Base-by-base conservation (phyloP, 92 coral and sea anemone species). In the Nematostella vectensis region DNA sequence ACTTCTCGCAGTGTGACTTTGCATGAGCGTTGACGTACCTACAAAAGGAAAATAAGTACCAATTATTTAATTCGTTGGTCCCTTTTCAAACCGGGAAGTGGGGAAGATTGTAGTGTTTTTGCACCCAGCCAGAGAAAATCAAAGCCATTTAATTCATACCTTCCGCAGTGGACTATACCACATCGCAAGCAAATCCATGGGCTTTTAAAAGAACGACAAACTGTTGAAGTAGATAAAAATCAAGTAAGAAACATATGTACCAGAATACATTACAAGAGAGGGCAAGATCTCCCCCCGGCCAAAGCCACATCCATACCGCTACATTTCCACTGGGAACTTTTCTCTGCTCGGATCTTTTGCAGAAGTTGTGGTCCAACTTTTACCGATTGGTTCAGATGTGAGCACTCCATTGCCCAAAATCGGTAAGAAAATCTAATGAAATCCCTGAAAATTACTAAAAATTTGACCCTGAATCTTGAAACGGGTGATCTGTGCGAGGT, bases 341-440 rank as follows among this genome's bases (percentile, higher is more conserved):
- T 74, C 50, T 93, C 88, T 13, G 74, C 78, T 18, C 82, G 80
- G 2, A 93, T 67, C 81, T 74, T 82, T 44, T 79, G 82, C n/a
- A 93, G 54, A 29, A 93, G 81, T 60, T 76, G 82, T 48, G 89
- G 77, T 25, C 89, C 73, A 47, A 86, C 58, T 65, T 82, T 76
- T 2, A 93, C 99, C 27, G 93, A 83, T 63, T 93, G 80, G 18
- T 78, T 79, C 26, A 93, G 39, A 68, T 93, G 99, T 54, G 94
- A 73, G 47, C 99, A 93, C 81, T 93, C 99, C 99, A 93, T 93
- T n/a, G n/a, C n/a, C n/a, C n/a, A n/a, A n/a, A n/a, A n/a, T n/a
- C n/a, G n/a, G n/a, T n/a, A n/a, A n/a, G n/a, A n/a, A n/a, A n/a
- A n/a, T n/a, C n/a, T n/a, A n/a, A n/a, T n/a, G n/a, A n/a, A n/a